A percentile compares a stretch with the other conserved stretches of the same genome.
These are phyloP conservation scores for Meliscaeva auricollis DNA, from an alignment of 2,888 invertebrate species.

Conservation along the genomic window DNA sequence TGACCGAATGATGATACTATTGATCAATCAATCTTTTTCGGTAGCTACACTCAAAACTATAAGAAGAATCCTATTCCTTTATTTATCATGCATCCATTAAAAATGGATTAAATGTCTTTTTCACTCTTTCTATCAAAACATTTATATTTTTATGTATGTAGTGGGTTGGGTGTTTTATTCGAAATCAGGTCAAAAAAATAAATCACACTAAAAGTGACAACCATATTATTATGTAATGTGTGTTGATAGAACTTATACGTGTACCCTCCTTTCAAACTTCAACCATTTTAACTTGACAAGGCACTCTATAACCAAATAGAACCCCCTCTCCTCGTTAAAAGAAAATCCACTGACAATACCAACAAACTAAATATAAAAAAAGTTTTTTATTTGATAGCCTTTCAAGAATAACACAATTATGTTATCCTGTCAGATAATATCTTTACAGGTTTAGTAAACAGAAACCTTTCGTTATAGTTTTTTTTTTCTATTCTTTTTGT, in stretches of 20 bases:
- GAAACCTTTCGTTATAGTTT: constrained; percentile 29
- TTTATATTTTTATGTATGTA: background rate
- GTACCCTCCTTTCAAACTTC: constrained; percentile 4
- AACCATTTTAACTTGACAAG: background rate
- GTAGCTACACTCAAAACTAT: no score
- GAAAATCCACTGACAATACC: constrained; percentile 27
- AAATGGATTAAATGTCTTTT: constrained; percentile 6
- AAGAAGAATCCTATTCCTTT: no score
- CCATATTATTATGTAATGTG: constrained; percentile 18
- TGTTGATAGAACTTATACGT: constrained; percentile 10
- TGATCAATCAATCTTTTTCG: no score
- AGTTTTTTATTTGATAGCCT: constrained; percentile 15
- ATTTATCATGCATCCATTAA: constrained; percentile 1
- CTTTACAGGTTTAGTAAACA: constrained; percentile 64
- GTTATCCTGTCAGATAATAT: constrained; percentile 66
- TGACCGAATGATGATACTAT: no score
- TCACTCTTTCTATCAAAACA: no score
- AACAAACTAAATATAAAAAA: background rate
- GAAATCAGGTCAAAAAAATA: constrained; percentile 9
- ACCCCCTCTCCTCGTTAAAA: background rate
- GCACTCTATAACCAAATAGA: background rate
- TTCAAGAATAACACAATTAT: constrained; percentile 64
- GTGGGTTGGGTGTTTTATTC: background rate
- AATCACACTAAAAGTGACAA: constrained; percentile 1
- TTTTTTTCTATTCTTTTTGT: background rate